phyloP scores from a whole-genome alignment of 2,888 invertebrate genomes.

The Formica aserva region DNA sequence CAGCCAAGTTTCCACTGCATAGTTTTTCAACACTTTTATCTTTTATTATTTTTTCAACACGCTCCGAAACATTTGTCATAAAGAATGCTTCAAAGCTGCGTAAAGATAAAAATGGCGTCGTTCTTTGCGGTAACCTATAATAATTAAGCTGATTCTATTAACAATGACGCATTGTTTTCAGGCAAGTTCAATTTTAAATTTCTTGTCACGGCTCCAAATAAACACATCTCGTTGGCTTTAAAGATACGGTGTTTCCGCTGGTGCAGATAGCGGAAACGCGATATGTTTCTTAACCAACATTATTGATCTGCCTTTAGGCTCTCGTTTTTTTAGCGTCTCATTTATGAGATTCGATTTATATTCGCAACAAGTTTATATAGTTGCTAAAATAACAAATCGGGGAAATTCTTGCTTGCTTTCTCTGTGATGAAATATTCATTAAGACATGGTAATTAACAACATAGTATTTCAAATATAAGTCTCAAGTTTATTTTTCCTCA shows the following conservation, averaged over 20 bases:
- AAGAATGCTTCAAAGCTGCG: not conserved
- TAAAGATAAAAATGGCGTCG: not conserved
- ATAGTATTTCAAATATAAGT: not conserved
- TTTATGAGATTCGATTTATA: not conserved
- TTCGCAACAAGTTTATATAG: not conserved
- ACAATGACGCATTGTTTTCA: not conserved
- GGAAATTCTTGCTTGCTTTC: too few relatives aligned
- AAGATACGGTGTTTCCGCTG: constrained; percentile 14
- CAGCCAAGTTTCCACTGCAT: not conserved
- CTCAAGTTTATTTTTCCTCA: not conserved
- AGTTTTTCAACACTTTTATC: constrained; percentile 1
- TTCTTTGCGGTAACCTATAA: constrained; percentile 6
- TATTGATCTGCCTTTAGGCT: constrained; percentile 11
- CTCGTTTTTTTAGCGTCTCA: not conserved
- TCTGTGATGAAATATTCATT: not conserved
- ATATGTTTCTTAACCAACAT: constrained; percentile 14
- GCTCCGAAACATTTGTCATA: not conserved
- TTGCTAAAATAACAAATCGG: not conserved
- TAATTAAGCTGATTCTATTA: constrained; percentile 41
- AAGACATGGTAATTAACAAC: not conserved
- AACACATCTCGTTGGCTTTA: not conserved
- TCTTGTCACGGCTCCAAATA: not conserved
- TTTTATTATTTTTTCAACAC: not conserved
- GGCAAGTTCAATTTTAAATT: not conserved
- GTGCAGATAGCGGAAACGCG: constrained; percentile 19